A percentile compares a stretch with the other conserved stretches of the same genome.
These are phyloP conservation scores for Lophotis ruficrista DNA, from an alignment of 2,113 vertebrate genomes.

Conservation along the genomic window DNA sequence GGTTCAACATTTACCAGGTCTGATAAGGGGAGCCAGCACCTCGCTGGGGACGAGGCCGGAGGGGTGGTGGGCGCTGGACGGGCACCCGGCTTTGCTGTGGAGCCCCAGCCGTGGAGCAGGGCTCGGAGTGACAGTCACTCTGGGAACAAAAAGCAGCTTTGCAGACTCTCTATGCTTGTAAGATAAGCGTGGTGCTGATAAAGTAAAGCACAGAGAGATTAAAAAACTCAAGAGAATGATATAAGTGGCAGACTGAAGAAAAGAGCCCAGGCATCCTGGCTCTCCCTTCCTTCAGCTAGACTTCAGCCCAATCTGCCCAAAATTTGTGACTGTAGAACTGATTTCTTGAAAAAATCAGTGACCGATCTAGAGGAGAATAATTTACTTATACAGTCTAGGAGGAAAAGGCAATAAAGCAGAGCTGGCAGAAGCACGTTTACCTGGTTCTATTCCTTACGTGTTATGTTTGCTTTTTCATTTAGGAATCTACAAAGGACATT, in stretches of 20 bases:
- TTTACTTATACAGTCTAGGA: not conserved
- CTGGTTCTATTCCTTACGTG: not conserved
- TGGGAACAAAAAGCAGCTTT: not conserved
- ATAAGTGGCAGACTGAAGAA: not conserved
- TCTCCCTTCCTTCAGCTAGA: not conserved
- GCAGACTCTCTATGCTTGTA: not conserved
- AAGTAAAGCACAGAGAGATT: constrained; percentile 26
- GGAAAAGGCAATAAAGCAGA: not conserved
- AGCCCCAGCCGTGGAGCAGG: not conserved
- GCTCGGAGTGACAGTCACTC: not conserved
- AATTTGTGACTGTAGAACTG: not conserved
- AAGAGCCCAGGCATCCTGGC: not conserved
- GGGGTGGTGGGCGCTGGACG: not conserved
- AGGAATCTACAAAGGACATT: constrained; percentile 96
- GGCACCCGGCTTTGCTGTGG: not conserved
- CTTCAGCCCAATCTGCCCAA: not conserved
- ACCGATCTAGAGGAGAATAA: not conserved
- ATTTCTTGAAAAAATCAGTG: not conserved
- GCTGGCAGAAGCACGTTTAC: not conserved
- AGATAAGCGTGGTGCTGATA: not conserved
- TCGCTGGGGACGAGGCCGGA: not conserved
- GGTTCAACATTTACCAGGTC: not conserved
- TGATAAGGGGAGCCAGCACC: not conserved
- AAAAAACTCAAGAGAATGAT: not conserved
- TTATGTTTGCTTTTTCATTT: constrained; percentile 3